Evolutionary conservation across 2,113 vertebrate species (phyloP).

Genomic region (Mormoops blainvillei): DNA sequence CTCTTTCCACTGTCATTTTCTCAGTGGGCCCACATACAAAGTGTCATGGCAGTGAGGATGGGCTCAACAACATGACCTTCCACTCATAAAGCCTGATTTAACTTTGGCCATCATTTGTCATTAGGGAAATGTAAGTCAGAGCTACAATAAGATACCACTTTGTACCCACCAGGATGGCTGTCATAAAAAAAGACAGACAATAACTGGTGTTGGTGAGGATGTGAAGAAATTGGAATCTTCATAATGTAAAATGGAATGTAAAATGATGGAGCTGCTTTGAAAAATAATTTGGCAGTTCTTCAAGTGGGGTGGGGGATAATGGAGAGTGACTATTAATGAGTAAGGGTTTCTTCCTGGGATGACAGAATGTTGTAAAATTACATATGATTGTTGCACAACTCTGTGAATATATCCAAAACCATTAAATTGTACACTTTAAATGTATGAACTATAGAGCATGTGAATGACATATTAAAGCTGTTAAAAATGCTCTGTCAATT

Average conservation of each 20-base stretch:
- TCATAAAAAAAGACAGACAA: neutral
- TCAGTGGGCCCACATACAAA: neutral
- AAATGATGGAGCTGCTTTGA: neutral
- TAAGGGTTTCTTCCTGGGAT: neutral
- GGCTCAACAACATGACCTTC: neutral
- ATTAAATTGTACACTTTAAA: neutral
- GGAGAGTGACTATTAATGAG: neutral
- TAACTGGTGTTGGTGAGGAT: neutral
- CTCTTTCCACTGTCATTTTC: neutral
- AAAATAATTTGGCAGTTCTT: neutral
- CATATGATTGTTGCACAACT: neutral
- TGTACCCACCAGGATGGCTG: neutral
- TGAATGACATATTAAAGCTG: neutral
- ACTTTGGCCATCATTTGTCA: neutral
- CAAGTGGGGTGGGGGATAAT: neutral
- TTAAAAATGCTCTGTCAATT: neutral
- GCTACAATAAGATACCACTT: neutral
- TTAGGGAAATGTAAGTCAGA: neutral
- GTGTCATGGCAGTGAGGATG: neutral
- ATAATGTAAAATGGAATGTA: neutral
- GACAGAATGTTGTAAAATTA: neutral
- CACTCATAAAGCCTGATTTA: neutral
- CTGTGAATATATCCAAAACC: neutral
- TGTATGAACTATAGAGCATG: neutral
- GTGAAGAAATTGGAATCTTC: neutral